Evolutionary conservation across 1,140 invertebrate genomes (phyloP), one percentile per base, ranked within the genome.

Genomic region (Sycophila sp.): DNA sequence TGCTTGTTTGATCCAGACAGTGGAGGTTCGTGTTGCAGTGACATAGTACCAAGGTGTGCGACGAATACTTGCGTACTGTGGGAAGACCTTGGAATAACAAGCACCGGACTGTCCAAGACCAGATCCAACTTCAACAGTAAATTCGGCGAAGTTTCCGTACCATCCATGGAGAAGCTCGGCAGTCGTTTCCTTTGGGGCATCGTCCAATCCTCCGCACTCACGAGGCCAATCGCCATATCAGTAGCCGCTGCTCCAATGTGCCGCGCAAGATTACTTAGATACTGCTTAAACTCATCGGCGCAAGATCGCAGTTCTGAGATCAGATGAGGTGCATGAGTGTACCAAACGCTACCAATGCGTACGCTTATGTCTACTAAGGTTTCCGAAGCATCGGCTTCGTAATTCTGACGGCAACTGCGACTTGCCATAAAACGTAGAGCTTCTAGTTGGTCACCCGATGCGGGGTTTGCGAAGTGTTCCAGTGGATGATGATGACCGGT

Each of bases 21-120:
- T 1, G 83, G 77, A 0, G 85, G 84, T 26, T 85, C 83, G 11
- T 86, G 84, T 63, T 83, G 83, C 2, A 96, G 85, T 24, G 90
- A 91, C 78, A 98, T 98, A 79, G 94, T 92, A 32, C 97, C 97
- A 53, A 99, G 88, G 87, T 97, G 95, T n/a, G 94, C 94, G 15
- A 98, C 94, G 56, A 98, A 89, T 22, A 98, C 95, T 79, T 96
- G 90, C 17, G 90, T 77, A 84, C 94, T 96, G 28, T 88, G 88
- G n/a, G 91, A 88, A 7, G 90, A 90, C 62, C 93, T 87, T 0
- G 96, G 96, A 51, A 98, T 83, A 30, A 98, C 92, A 51, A 98
- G 88, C 26, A 98, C 94, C 1, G 97, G 97, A 69, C 94, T 96
- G 79, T 96, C 94, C 56, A 98, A 86, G 45, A 94, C 89, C 62